Evolutionary conservation across 2,797 vertebrate species (phyloP), one percentile per base, ranked within the genome.

Genomic region (Hemibagrus guttatus): DNA sequence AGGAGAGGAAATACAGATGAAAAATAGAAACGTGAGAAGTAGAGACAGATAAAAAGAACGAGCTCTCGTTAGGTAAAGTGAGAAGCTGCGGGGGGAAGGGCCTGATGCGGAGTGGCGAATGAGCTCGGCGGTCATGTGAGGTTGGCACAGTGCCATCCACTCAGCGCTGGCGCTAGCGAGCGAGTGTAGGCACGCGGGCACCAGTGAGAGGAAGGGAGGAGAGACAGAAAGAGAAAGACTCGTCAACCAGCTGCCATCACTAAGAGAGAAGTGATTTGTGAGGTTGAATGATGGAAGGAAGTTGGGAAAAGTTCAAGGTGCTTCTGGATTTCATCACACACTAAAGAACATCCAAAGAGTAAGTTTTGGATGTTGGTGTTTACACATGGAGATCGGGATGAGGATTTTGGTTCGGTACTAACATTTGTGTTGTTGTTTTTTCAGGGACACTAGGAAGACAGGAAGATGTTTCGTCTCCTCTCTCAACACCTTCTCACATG

Each of bases 71-170:
- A 89, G 88, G 82, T 85, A 76, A 66, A 86, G 80, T 59, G 83
- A 66, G 88, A 90, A 88, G 86, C 76, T 83, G 86, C 95, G 95
- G 95, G 95, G 81, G 96, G 95, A 95, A 96, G 93, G 96, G 95
- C 96, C 95, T 95, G 92, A 72, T 93, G 95, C 93, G 93, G 96
- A 97, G 96, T 97, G 93, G 97, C 97, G 97, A 97, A 98, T 97
- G 97, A 97, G 97, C 97, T 97, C 96, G 96, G 97, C 97, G 97
- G 97, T 95, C 94, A 93, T 93, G 94, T 93, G 93, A 96, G 96
- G 97, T 97, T 99, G 98, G 98, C 98, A 98, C 98, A 59, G 97
- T 99, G 98, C 98, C 98, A 99, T 99, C 98, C 98, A 99, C 97
- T 99, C 98, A 99, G 97, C 97, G 96, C 96, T 96, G 97, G 97